phyloP scores from a whole-genome alignment of 2,113 vertebrate genomes.

The Cochlearius cochlearius region DNA sequence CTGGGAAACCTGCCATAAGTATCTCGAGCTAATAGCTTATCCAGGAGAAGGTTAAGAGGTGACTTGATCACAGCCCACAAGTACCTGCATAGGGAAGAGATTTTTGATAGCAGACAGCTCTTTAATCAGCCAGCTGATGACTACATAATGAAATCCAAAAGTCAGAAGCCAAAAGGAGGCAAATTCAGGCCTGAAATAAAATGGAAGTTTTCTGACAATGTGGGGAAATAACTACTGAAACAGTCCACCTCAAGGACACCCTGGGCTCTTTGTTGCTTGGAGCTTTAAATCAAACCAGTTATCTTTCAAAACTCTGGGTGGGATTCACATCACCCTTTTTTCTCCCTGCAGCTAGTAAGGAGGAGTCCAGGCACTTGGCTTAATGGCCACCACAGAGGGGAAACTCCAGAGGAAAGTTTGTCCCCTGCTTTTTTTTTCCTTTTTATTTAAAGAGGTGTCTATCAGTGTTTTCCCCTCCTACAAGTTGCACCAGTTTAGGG shows the following conservation, averaged over 20 bases:
- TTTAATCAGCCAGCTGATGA: conserved; percentile 12
- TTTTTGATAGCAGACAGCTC: conserved; percentile 22
- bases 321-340: background rate
- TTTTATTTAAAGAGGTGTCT: too few relatives aligned
- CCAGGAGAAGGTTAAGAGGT: conserved; percentile 28
- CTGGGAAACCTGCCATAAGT: conserved; percentile 44
- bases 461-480: background rate
- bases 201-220: background rate
- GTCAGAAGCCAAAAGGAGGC: background rate
- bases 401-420: background rate
- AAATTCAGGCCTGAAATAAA: background rate
- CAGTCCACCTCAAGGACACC: background rate
- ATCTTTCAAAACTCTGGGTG: background rate
- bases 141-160: background rate
- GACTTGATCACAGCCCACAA: background rate
- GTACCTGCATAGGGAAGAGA: conserved; percentile 2
- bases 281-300: background rate
- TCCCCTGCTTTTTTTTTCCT: too few relatives aligned
- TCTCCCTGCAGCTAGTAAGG: background rate
- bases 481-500: background rate
- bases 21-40: conserved; percentile 24
- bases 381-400: background rate
- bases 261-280: background rate
- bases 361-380: background rate
- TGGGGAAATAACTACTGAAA: background rate